Evolutionary conservation across 2,888 invertebrate species (phyloP).

Genomic region (Agrochola macilenta): DNA sequence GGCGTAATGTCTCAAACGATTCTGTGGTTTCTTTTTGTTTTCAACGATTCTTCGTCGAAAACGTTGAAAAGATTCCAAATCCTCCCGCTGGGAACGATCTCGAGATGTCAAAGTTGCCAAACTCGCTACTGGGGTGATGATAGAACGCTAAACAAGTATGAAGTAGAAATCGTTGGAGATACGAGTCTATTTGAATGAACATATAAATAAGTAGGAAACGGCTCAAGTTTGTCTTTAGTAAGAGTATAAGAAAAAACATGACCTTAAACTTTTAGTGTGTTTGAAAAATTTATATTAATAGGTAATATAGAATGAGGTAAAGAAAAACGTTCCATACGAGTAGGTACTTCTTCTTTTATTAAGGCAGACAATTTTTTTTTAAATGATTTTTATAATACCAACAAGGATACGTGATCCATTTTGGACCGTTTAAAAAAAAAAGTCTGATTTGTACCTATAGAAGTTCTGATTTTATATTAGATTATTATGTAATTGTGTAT

Average conservation of each 20-base stretch:
- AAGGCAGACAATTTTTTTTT: not conserved
- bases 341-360: not conserved
- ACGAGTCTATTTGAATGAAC: conserved; percentile 29
- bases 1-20: conserved; percentile 57
- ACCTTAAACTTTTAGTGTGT: not conserved
- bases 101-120: conserved; percentile 62
- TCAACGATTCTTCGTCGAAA: conserved; percentile 50
- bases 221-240: conserved; percentile 10
- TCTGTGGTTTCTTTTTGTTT: conserved; percentile 64
- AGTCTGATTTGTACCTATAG: not conserved
- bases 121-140: conserved; percentile 59
- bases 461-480: not conserved
- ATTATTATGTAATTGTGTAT: not conserved
- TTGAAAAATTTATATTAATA: not conserved
- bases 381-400: not conserved
- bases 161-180: conserved; percentile 32
- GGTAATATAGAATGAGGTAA: not conserved
- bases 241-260: not conserved
- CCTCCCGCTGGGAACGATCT: conserved; percentile 64
- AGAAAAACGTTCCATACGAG: not conserved
- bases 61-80: conserved; percentile 61
- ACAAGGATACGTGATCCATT: not conserved
- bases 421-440: not conserved
- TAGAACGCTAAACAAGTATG: conserved; percentile 44
- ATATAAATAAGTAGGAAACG: conserved; percentile 11